Evolutionary conservation across 1,140 invertebrate genomes (phyloP), one percentile per base, ranked within the genome.

Genomic region (Dryas iulia): DNA sequence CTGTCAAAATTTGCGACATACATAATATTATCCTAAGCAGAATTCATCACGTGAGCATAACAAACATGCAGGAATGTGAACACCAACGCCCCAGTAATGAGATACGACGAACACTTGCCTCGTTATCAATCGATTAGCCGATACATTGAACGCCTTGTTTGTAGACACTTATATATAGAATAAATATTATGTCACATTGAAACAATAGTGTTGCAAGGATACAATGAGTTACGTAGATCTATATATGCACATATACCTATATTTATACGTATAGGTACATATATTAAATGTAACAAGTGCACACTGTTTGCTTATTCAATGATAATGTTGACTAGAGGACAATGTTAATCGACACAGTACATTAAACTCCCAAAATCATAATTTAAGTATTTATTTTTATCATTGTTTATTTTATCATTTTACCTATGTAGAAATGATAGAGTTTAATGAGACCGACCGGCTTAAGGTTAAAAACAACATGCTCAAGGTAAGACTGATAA

Each of bases 61-160:
- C 59, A 62, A 63, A 63, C 64, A 80, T 67, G 72, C 72, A 72
- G 75, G 76, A 83, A 83, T 78, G 81, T 72, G 66, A 71, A 61
- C 66, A 62, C 54, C 56, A 64, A 81, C 78, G 81, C 83, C 81
- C 79, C 79, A 57, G 82, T 84, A 87, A 87, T 84, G 74, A 83
- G 78, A 85, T 83, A 84, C 82, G 69, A 23, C 47, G 73, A 82
- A 79, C 82, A 81, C 79, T 83, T 81, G 79, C 69, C 74, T 65
- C 73, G 71, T 82, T 79, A 84, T 82, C 81, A 71, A 59, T 61
- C 58, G 69, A 71, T 71, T 71, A 70, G 39, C 28, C 63, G 31
- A 56, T 69, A 69, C 66, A 59, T 52, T 47, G 33, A n/a, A 33
- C 54, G 28, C 53, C 21, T 25, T 59, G 52, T 69, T 35, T 30